Evolutionary conservation across 1,140 invertebrate species (phyloP).

Genomic region (Dendroctonus valens): DNA sequence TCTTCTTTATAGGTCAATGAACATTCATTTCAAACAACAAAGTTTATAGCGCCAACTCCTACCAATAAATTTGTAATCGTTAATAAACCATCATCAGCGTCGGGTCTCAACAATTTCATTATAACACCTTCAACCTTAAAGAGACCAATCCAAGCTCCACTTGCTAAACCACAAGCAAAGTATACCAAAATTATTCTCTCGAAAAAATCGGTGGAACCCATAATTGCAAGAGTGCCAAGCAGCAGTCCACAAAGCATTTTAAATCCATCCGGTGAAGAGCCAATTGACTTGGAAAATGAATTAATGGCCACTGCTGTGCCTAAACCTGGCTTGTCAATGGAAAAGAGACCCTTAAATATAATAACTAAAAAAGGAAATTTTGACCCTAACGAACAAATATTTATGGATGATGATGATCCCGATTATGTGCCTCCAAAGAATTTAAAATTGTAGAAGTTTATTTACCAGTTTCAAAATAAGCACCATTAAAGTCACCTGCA

Average conservation of each 20-base stretch:
- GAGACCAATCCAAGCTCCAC: conserved; percentile 28
- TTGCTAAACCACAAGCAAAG: conserved; percentile 47
- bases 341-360: conserved; percentile 16
- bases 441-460: conserved; percentile 24
- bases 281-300: conserved; percentile 40
- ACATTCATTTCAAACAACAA: conserved; percentile 1
- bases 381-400: conserved; percentile 3
- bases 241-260: not conserved
- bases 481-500: too few species aligned
- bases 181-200: conserved; percentile 59
- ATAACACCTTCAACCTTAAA: conserved; percentile 37
- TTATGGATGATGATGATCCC: conserved; percentile 37
- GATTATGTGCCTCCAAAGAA: conserved; percentile 41
- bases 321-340: conserved; percentile 22
- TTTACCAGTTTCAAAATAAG: too few species aligned
- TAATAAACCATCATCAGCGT: conserved; percentile 42
- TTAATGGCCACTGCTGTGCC: conserved; percentile 34
- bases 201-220: conserved; percentile 45
- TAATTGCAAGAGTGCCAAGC: not conserved
- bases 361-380: conserved; percentile 12
- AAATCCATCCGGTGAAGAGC: conserved; percentile 4
- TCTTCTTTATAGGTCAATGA: not conserved
- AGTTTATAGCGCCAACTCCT: conserved; percentile 23
- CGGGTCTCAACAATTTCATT: conserved; percentile 41
- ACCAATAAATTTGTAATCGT: conserved; percentile 45